These are phyloP conservation scores for Knipowitschia caucasica DNA, from an alignment of 2,797 vertebrate genomes.

Conservation along the genomic window DNA sequence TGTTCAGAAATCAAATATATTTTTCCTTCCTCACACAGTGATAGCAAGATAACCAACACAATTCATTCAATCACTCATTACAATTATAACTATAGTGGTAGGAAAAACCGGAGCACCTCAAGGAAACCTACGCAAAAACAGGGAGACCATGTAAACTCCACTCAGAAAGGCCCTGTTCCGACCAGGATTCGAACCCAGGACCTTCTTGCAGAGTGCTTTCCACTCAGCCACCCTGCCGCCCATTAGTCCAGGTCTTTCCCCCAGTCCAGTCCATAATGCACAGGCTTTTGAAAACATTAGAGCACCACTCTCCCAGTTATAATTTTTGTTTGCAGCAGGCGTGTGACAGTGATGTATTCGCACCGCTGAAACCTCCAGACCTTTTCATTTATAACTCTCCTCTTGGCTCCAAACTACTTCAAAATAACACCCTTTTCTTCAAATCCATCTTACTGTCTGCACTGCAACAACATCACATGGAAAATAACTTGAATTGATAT, in stretches of 20 bases:
- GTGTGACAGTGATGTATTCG: constrained; percentile 60
- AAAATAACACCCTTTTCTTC: constrained; percentile 6
- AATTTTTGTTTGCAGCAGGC: constrained; percentile 55
- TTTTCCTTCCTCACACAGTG: no score
- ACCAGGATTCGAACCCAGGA: no score
- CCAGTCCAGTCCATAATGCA: constrained; percentile 45
- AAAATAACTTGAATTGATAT: background rate
- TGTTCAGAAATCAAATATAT: no score
- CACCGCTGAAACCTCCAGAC: constrained; percentile 17
- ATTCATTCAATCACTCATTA: no score
- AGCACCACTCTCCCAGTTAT: constrained; percentile 39
- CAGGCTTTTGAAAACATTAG: constrained; percentile 43
- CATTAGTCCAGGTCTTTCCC: constrained; percentile 33
- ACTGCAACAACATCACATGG: background rate
- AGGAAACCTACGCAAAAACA: no score
- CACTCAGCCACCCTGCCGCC: no score
- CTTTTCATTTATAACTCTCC: constrained; percentile 40
- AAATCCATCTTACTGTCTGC: background rate
- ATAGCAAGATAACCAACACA: no score
- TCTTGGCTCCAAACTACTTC: constrained; percentile 9
- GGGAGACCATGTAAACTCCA: no score
- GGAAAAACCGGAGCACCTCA: no score
- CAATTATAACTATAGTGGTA: no score
- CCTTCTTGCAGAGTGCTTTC: no score
- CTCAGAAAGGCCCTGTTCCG: no score